These are phyloP conservation scores for Augochlora pura DNA, from an alignment of 1,140 invertebrate species.

Conservation along the genomic window DNA sequence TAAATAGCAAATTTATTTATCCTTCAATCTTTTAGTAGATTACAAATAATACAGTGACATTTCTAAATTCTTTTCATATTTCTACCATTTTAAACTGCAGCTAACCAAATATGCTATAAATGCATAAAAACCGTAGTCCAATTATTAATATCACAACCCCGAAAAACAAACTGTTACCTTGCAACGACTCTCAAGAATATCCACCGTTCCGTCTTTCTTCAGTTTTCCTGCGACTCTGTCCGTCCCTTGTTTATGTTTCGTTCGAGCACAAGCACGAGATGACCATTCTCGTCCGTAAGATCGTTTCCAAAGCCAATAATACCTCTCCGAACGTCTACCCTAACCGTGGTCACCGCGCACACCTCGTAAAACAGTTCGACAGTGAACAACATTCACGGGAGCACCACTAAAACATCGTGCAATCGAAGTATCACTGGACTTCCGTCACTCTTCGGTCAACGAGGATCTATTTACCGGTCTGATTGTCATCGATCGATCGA, in stretches of 20 bases:
- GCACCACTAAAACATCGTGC: background rate
- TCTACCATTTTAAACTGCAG: no score
- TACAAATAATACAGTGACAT: no score
- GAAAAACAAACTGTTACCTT: constrained; percentile 15
- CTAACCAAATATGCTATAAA: no score
- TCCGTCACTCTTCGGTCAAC: background rate
- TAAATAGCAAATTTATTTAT: no score
- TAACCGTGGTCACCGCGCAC: background rate
- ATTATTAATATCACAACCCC: background rate
- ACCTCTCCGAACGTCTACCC: background rate
- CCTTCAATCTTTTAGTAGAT: no score
- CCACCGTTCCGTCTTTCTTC: background rate
- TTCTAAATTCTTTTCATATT: no score
- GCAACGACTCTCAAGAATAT: background rate
- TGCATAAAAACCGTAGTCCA: no score
- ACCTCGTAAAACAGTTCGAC: background rate
- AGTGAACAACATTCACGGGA: background rate
- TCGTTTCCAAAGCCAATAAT: background rate
- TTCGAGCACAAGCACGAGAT: background rate
- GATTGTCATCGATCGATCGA: constrained; percentile 1
- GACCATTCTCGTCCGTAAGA: constrained; percentile 4
- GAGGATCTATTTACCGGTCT: no score
- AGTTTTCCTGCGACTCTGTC: background rate
- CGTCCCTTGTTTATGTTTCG: constrained; percentile 11
- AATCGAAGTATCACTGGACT: background rate